These are phyloP conservation scores for Caenorhabditis auriculariae DNA, from an alignment of 2,888 invertebrate genomes.

Conservation along the genomic window DNA sequence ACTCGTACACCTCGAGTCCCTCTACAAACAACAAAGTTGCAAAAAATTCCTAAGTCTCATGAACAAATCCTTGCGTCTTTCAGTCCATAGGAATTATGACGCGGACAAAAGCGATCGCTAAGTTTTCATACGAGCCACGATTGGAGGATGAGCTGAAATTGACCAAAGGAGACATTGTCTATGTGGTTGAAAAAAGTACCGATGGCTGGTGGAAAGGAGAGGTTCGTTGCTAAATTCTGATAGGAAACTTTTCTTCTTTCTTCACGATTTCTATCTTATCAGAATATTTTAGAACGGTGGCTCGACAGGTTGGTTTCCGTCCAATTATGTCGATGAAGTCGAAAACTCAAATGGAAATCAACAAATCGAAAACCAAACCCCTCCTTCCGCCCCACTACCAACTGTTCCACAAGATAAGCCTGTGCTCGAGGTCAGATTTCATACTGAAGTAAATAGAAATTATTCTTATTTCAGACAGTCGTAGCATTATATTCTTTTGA, in stretches of 20 bases:
- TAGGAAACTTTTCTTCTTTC: background rate
- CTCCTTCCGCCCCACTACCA: conserved; percentile 5
- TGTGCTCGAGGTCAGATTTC: background rate
- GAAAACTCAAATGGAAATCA: conserved; percentile 30
- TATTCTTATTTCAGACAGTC: conserved; percentile 32
- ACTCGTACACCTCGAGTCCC: too few species aligned
- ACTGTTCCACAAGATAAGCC: background rate
- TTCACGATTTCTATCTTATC: background rate
- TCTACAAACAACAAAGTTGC: background rate
- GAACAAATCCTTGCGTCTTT: too few species aligned
- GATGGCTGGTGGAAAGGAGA: conserved; percentile 98
- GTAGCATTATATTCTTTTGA: conserved; percentile 59
- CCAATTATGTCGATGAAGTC: conserved; percentile 80
- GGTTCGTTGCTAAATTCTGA: conserved; percentile 12
- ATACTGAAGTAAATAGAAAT: background rate
- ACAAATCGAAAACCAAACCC: conserved; percentile 24
- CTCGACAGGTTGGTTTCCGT: conserved; percentile 89
- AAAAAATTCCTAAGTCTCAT: background rate
- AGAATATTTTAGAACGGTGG: conserved; percentile 47
- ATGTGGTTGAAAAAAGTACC: conserved; percentile 94
- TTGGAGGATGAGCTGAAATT: conserved; percentile 92
- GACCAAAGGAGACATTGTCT: conserved; percentile 88
- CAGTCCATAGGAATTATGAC: too few species aligned
- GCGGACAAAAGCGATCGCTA: conserved; percentile 76
- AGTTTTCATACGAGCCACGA: conserved; percentile 82